phyloP scores from a whole-genome alignment of 2,888 invertebrate species.

The Melipona bicolor region DNA sequence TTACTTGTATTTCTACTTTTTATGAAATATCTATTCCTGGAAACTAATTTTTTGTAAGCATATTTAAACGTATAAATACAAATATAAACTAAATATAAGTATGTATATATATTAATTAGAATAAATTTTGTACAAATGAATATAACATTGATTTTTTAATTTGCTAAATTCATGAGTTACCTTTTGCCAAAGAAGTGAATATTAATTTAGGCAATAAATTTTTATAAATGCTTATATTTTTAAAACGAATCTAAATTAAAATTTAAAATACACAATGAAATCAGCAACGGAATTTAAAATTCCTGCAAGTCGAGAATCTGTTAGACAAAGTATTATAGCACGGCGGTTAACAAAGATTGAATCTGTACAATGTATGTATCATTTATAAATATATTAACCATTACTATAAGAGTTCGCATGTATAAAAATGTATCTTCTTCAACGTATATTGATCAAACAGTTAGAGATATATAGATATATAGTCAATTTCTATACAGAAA shows the following conservation, averaged over 20 bases:
- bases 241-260: constrained; percentile 13
- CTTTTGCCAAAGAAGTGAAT: constrained; percentile 1
- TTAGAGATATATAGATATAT: neutral
- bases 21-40: neutral
- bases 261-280: constrained; percentile 23
- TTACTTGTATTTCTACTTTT: constrained; percentile 5
- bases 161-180: constrained; percentile 48
- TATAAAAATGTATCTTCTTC: neutral
- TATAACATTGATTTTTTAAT: constrained; percentile 27
- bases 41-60: constrained; percentile 15
- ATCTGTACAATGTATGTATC: constrained; percentile 51
- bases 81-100: constrained; percentile 18
- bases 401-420: neutral
- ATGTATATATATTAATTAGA: constrained; percentile 18
- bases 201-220: constrained; percentile 36
- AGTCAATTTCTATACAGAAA: neutral
- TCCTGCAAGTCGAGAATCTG: neutral
- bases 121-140: constrained; percentile 67
- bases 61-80: neutral
- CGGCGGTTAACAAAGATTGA: constrained; percentile 47
- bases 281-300: neutral
- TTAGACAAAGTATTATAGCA: constrained; percentile 19
- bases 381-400: constrained; percentile 10
- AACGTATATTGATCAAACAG: constrained; percentile 53
- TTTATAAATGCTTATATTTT: constrained; percentile 1